phyloP scores from a whole-genome alignment of 2,113 vertebrate genomes.

The Lanius collurio region DNA sequence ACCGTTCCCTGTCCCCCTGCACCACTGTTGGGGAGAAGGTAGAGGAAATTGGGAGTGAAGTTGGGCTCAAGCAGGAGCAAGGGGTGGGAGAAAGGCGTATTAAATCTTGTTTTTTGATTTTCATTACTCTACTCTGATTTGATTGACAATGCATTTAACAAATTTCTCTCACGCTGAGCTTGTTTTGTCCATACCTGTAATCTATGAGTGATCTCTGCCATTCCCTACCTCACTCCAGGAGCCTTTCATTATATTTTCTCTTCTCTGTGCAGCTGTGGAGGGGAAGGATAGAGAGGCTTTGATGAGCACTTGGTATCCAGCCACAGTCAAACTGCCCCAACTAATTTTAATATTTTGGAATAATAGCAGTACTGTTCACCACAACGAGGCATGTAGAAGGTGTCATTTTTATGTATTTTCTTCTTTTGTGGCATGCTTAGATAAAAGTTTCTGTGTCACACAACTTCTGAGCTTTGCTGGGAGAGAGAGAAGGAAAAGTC shows the following conservation, averaged over 20 bases:
- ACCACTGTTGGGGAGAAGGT: not conserved
- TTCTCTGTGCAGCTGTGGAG: not conserved
- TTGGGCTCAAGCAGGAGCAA: not conserved
- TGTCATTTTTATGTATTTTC: not conserved
- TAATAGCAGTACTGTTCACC: not conserved
- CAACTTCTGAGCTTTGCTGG: not conserved
- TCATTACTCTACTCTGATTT: not conserved
- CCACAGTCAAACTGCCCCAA: not conserved
- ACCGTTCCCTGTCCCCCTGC: not conserved
- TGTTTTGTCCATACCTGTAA: not conserved
- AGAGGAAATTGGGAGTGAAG: not conserved
- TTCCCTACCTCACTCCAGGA: not conserved
- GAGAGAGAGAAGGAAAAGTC: not conserved
- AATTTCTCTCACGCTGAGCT: not conserved
- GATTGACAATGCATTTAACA: not conserved
- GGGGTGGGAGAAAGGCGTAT: not conserved
- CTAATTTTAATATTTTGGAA: not conserved
- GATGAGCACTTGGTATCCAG: not conserved
- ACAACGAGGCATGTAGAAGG: not conserved
- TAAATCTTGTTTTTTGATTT: not conserved
- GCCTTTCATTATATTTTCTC: not conserved
- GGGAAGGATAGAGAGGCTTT: not conserved
- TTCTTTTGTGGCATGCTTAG: not conserved
- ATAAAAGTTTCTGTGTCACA: not conserved
- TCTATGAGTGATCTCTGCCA: not conserved